These are phyloP conservation scores for Dorcus hopei DNA, from an alignment of 2,888 invertebrate species.

Conservation along the genomic window DNA sequence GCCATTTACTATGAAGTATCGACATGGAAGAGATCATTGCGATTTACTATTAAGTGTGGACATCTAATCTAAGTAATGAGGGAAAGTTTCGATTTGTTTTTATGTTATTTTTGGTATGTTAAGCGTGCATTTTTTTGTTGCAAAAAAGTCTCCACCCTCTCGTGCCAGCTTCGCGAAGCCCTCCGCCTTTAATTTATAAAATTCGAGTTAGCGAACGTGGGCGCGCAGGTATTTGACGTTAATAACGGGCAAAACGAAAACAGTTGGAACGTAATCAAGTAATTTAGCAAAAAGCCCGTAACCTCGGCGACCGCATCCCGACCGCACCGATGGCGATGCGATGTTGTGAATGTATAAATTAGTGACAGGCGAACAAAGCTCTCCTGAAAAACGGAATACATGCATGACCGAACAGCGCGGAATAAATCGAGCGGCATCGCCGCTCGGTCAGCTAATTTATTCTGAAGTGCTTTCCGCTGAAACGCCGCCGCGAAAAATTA, in stretches of 20 bases:
- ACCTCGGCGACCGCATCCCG: not conserved
- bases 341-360: constrained; percentile 9
- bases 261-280: constrained; percentile 5
- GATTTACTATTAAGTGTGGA: too few species aligned
- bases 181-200: too few species aligned
- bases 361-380: constrained; percentile 6
- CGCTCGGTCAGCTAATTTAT: constrained; percentile 26
- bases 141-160: too few species aligned
- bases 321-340: not conserved
- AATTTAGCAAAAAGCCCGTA: constrained; percentile 9
- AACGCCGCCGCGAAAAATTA: not conserved
- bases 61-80: too few species aligned
- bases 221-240: too few species aligned
- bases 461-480: constrained; percentile 11
- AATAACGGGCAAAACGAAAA: not conserved
- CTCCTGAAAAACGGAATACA: constrained; percentile 14
- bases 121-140: too few species aligned
- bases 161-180: too few species aligned
- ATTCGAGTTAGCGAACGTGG: too few species aligned
- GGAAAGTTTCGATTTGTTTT: too few species aligned
- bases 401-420: constrained; percentile 23
- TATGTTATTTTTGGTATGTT: too few species aligned
- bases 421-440: constrained; percentile 24
- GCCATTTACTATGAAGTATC: too few species aligned
- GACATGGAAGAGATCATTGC: too few species aligned